Base-by-base conservation (phyloP, 1,140 invertebrate species). In the Zeugodacus cucurbitae region DNA sequence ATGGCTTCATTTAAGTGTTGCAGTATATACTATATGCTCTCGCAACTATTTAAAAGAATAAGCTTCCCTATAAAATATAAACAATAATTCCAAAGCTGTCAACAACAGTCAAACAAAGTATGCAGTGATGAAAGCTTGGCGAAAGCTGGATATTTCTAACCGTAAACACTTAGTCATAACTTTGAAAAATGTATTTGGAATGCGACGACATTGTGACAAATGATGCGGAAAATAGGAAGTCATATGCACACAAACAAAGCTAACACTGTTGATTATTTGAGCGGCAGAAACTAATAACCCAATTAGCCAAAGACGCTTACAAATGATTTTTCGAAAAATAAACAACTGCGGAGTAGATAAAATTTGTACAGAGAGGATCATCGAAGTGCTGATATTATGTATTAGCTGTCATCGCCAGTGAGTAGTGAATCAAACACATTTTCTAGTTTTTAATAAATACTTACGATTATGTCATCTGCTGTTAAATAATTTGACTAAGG, bases 181-280 rank as follows among this genome's bases (percentile, higher is more conserved):
- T 87, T 87, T 87, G 87, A 67, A 87, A 87, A 87, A 87, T 87
- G 87, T 87, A 67, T 87, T 64, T 87, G 62, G 64, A 87, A 67
- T 87, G 54, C 87, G 87, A 48, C 87, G 87, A 87, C 87, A 87
- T 87, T 64, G 87, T 62, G 59, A 87, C 87, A 87, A 87, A 87
- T 87, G 87, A 67, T 87, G 54, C 41, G 62, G 87, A 87, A 87
- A 87, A 87, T 87, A 67, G 58, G 59, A 87, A 87, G 62, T 62
- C 57, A 29, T 54, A 87, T 29, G 22, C 85, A 87, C 26, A 87
- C 85, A 87, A n/a, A 59, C 14, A 32, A 62, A 59, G 32, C 20
- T 62, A 22, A 26, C 6, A 29, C 29, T 59, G 29, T 59, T 58
- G 85, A 41, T 32, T 87, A 54, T 59, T 62, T 34, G 29, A 87